These are phyloP conservation scores for Hydrophis major DNA, from an alignment of 2,797 vertebrate species.

Conservation along the genomic window DNA sequence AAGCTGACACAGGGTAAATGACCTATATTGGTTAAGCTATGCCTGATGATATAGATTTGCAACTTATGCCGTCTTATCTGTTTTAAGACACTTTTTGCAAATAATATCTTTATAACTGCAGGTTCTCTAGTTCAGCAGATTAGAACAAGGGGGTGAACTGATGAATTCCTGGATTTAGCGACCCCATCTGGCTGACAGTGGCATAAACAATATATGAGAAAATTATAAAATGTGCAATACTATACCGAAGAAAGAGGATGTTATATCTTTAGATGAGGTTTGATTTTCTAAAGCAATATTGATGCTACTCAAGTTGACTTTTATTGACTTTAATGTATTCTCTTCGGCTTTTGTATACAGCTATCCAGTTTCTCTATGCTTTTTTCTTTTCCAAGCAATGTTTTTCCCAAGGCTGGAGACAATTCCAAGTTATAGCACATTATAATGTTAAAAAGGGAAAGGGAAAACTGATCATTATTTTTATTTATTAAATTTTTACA, in stretches of 20 bases:
- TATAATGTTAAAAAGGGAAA: not conserved
- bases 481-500: not conserved
- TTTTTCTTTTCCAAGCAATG: not conserved
- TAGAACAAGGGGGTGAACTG: not conserved
- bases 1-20: not conserved
- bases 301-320: not conserved
- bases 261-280: not conserved
- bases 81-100: not conserved
- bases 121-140: not conserved
- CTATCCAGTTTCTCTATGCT: not conserved
- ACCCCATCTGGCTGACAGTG: constrained; percentile 23
- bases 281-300: not conserved
- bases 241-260: not conserved
- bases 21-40: not conserved
- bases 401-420: not conserved
- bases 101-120: not conserved
- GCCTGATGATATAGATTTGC: not conserved
- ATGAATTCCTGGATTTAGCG: not conserved
- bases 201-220: not conserved
- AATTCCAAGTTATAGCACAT: not conserved
- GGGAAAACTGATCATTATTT: not conserved
- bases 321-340: not conserved
- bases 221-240: not conserved
- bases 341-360: not conserved
- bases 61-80: not conserved